A percentile compares a stretch with the other conserved stretches of the same genome.
phyloP scores from a whole-genome alignment of 2,888 invertebrate genomes.

The Gerosis bhagava region DNA sequence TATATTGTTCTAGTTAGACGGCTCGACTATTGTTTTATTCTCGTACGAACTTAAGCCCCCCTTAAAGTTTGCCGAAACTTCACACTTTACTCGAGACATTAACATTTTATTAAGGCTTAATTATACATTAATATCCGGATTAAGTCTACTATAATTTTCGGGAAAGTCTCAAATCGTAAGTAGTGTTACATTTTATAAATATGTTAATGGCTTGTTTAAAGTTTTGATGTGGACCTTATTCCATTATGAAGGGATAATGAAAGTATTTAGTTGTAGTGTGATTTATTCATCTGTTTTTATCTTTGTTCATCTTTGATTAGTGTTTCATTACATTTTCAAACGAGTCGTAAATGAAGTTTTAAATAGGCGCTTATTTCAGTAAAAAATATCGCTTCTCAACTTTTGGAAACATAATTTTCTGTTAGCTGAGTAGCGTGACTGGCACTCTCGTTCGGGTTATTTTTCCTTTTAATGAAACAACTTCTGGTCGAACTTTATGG shows the following conservation, averaged over 20 bases:
- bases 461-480: constrained; percentile 14
- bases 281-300: no score
- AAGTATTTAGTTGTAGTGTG: no score
- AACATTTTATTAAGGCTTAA: constrained; percentile 21
- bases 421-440: constrained; percentile 8
- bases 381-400: constrained; percentile 6
- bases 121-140: constrained; percentile 16
- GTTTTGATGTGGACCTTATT: constrained; percentile 18
- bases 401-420: constrained; percentile 12
- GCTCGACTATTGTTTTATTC: constrained; percentile 22
- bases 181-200: constrained; percentile 18
- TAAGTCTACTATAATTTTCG: constrained; percentile 16
- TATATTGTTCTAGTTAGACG: constrained; percentile 25
- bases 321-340: no score
- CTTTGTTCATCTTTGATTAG: no score
- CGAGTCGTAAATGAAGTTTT: no score
- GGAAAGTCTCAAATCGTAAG: constrained; percentile 12
- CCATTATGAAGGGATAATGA: no score
- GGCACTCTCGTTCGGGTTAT: not conserved
- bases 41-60: constrained; percentile 14
- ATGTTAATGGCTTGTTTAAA: constrained; percentile 16
- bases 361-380: no score
- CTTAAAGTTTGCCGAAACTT: constrained; percentile 16
- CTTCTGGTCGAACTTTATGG: constrained; percentile 8
- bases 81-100: constrained; percentile 15